phyloP scores from a whole-genome alignment of 1,140 invertebrate genomes.

The Pseudoatta argentina region DNA sequence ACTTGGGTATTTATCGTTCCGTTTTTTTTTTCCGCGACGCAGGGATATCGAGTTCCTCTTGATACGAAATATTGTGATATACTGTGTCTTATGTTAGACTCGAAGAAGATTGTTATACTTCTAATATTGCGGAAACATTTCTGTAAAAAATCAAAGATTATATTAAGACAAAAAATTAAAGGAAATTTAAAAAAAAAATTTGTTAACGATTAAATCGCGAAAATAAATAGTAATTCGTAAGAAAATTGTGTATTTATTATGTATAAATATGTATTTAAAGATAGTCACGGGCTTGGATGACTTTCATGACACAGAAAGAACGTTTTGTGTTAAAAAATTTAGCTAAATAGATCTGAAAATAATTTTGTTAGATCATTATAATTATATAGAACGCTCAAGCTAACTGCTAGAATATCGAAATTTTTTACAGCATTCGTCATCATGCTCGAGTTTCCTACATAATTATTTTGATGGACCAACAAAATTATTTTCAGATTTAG shows the following conservation, averaged over 20 bases:
- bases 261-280: not conserved
- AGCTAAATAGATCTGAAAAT: too few relatives aligned
- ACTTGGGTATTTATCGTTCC: not conserved
- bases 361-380: too few relatives aligned
- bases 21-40: not conserved
- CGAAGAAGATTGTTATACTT: not conserved
- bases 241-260: not conserved
- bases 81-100: constrained; percentile 43
- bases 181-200: not conserved
- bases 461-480: too few relatives aligned
- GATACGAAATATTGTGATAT: constrained; percentile 64
- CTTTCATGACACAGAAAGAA: not conserved
- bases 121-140: not conserved
- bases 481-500: too few relatives aligned
- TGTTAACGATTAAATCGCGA: constrained; percentile 4
- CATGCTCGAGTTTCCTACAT: too few relatives aligned
- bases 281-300: not conserved
- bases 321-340: too few relatives aligned
- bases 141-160: not conserved
- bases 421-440: too few relatives aligned
- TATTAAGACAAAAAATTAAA: constrained; percentile 9
- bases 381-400: too few relatives aligned
- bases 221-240: not conserved
- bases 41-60: constrained; percentile 16
- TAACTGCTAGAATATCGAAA: too few relatives aligned